Percentiles rank a stretch among this genome's conserved stretches.
These are phyloP conservation scores for Chlorodrepanis virens DNA, from an alignment of 2,113 vertebrate species.

Conservation along the genomic window DNA sequence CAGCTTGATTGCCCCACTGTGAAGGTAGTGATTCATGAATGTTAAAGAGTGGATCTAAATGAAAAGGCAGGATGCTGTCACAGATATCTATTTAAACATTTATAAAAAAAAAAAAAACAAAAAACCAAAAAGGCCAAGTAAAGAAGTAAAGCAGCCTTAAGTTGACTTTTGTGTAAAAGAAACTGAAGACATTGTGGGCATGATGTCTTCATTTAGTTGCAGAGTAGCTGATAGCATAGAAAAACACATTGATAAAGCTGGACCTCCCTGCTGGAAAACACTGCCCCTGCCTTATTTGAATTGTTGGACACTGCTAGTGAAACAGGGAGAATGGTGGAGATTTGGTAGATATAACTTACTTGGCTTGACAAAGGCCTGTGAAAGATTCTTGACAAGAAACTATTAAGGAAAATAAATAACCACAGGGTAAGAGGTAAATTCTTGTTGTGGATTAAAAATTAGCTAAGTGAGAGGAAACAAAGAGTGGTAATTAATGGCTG, in stretches of 20 bases:
- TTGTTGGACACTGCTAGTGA: conserved; percentile 1
- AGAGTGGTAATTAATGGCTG: conserved; percentile 45
- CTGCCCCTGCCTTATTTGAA: not conserved
- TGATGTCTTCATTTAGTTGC: not conserved
- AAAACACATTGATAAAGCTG: not conserved
- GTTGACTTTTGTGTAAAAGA: not conserved
- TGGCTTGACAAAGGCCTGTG: conserved; percentile 24
- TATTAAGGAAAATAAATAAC: conserved; percentile 56
- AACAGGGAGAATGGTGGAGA: not conserved
- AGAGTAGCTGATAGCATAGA: not conserved
- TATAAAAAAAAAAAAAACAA: no score
- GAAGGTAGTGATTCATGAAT: not conserved
- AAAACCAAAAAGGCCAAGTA: not conserved
- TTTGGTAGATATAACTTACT: not conserved
- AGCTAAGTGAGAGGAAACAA: conserved; percentile 57
- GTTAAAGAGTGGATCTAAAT: not conserved
- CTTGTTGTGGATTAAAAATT: conserved; percentile 61
- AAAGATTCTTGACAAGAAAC: conserved; percentile 26
- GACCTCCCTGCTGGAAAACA: not conserved
- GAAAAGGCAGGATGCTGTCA: not conserved
- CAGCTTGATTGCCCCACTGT: not conserved
- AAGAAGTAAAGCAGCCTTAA: not conserved
- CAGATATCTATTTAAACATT: not conserved
- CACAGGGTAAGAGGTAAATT: conserved; percentile 43
- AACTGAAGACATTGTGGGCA: not conserved